A percentile compares a stretch with the other conserved stretches of the same genome.
Conservation (phyloP, 2,797 vertebrate genomes). For the Myotis pilosus region DNA sequence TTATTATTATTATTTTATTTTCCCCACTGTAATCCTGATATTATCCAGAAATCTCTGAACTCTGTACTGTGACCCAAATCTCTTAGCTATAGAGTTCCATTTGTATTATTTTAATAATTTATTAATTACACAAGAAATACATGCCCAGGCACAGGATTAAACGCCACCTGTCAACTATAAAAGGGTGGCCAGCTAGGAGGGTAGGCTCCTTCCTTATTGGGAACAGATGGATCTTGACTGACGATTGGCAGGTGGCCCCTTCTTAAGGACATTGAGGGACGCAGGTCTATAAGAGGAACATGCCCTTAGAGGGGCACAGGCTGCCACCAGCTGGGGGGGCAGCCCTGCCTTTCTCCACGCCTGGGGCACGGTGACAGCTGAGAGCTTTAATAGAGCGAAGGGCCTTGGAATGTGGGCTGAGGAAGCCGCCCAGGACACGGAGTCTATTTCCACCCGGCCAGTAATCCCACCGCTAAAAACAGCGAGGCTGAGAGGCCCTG, state of each 20-base stretch:
- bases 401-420: neutral
- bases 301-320: slow-evolving; percentile 49
- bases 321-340: neutral
- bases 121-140: slow-evolving; percentile 46
- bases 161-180: neutral
- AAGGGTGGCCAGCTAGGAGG: neutral
- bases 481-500: neutral
- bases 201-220: slow-evolving; percentile 35
- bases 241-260: slow-evolving; percentile 28
- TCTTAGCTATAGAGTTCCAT: neutral
- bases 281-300: slow-evolving; percentile 56
- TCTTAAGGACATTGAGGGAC: slow-evolving; percentile 36
- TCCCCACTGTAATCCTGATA: neutral
- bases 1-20: neutral
- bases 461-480: slow-evolving; percentile 63
- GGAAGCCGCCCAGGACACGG: neutral
- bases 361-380: slow-evolving; percentile 61
- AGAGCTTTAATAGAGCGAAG: slow-evolving; percentile 39
- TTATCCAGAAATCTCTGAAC: slow-evolving; percentile 19
- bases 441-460: slow-evolving; percentile 25
- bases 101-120: slow-evolving; percentile 53
- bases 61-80: slow-evolving; percentile 31
- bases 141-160: neutral
- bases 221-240: slow-evolving; percentile 27
- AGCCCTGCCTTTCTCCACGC: neutral